phyloP scores from a whole-genome alignment of 2,888 invertebrate species.

The Parochlus steinenii region DNA sequence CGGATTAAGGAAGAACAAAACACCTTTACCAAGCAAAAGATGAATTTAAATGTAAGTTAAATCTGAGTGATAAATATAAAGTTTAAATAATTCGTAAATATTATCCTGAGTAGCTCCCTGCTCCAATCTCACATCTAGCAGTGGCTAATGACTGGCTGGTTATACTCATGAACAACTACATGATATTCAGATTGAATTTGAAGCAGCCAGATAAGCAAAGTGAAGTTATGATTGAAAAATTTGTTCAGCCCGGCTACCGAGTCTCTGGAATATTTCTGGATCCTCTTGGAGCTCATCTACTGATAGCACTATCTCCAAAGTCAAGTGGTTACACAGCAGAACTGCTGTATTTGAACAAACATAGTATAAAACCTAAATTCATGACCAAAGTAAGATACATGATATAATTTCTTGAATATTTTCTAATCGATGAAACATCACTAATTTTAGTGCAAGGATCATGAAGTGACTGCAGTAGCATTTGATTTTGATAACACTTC shows the following conservation, averaged over 20 bases:
- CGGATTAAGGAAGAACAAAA: constrained; percentile 56
- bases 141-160: constrained; percentile 71
- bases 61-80: too few species aligned
- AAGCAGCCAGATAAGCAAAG: constrained; percentile 52
- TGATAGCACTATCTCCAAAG: constrained; percentile 54
- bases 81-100: too few species aligned
- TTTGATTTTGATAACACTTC: constrained; percentile 67
- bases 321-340: constrained; percentile 40
- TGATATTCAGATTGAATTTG: constrained; percentile 64
- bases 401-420: constrained; percentile 1
- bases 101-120: constrained; percentile 51
- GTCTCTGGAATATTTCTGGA: constrained; percentile 40
- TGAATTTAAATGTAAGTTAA: constrained; percentile 60
- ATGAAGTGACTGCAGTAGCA: constrained; percentile 79
- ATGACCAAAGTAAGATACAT: constrained; percentile 23
- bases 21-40: constrained; percentile 73
- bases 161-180: constrained; percentile 68
- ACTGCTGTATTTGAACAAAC: constrained; percentile 62
- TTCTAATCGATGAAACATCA: constrained; percentile 7
- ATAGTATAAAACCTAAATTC: constrained; percentile 54
- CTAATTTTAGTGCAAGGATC: constrained; percentile 27
- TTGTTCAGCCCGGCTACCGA: constrained; percentile 24
- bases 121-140: constrained; percentile 61
- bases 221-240: constrained; percentile 27
- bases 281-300: constrained; percentile 69